Evolutionary conservation across 2,113 vertebrate genomes (phyloP), one percentile per base, ranked within the genome.

Genomic region (Poeciliopsis occidentalis): DNA sequence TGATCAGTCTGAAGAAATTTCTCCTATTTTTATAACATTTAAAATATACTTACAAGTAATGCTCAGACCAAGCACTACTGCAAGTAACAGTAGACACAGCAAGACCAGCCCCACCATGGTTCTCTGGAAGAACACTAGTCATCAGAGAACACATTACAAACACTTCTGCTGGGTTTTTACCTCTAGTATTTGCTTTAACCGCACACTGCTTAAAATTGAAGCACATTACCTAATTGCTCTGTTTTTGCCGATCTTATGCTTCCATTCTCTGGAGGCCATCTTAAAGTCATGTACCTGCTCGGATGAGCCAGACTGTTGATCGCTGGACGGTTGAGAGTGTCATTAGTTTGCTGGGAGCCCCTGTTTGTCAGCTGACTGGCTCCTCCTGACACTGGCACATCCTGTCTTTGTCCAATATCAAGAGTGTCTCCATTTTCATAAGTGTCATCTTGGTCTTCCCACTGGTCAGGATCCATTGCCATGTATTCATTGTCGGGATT

Each of bases 401-500:
- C 3, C 17, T 12, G 17, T 4, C 13, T 37, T n/a, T 2, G 12
- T 0, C 24, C 34, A 12, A 12, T 17, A 69, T 1, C 68, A 31
- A 37, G 27, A 8, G 39, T 60, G 5, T 77, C 78, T 67, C 39
- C 57, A 1, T n/a, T 77, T 78, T 77, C 75, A 67, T 78, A 78
- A 27, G 0, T 75, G 26, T 79, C 31, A 0, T 64, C n/a, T 0
- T 62, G 24, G 17, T 54, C 51, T 2, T 0, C 0, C 64, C 51
- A 67, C 30, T 51, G 4, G 7, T 76, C 62, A 31, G 69, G 31
- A 57, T 79, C 73, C 69, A 82, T 82, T 32, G 39, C 24, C 72
- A 80, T 86, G 73, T 85, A 82, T 10, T 77, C 67, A 26, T 75
- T 39, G 44, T 54, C 54, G 5, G 32, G 63, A 29, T 1, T 4